Conservation (phyloP, 2,113 vertebrate genomes). For the Xiphias gladius region DNA sequence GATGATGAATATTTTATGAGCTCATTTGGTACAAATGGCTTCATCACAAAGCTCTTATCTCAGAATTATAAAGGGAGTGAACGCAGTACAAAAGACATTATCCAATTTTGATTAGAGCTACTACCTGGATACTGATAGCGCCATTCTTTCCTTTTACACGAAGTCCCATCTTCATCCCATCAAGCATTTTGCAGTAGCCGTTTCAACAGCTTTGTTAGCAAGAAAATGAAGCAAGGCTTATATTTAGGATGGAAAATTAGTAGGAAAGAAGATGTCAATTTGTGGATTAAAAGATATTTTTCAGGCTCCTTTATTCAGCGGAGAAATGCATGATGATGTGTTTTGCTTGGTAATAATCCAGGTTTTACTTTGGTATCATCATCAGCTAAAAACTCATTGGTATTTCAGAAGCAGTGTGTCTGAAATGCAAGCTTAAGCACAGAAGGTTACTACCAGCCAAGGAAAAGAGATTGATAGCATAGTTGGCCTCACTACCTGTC, state of each 20-base stretch:
- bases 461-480: constrained; percentile 19
- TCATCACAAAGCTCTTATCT: constrained; percentile 58
- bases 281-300: not conserved
- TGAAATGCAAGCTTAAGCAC: not conserved
- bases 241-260: constrained; percentile 1
- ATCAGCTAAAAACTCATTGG: not conserved
- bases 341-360: not conserved
- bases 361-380: not conserved
- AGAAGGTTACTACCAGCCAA: not conserved
- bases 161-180: constrained; percentile 22
- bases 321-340: not conserved
- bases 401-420: not conserved
- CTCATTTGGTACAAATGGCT: constrained; percentile 77
- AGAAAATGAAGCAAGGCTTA: not conserved
- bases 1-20: constrained; percentile 81
- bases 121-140: constrained; percentile 37
- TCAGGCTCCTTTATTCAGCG: not conserved
- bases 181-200: not conserved
- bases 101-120: constrained; percentile 45
- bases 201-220: constrained; percentile 15
- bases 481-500: not conserved
- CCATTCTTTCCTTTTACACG: constrained; percentile 6
- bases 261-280: not conserved
- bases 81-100: constrained; percentile 52
- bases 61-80: constrained; percentile 56